phyloP scores from a whole-genome alignment of 2,113 vertebrate genomes.

The Poeciliopsis turrubarensis region DNA sequence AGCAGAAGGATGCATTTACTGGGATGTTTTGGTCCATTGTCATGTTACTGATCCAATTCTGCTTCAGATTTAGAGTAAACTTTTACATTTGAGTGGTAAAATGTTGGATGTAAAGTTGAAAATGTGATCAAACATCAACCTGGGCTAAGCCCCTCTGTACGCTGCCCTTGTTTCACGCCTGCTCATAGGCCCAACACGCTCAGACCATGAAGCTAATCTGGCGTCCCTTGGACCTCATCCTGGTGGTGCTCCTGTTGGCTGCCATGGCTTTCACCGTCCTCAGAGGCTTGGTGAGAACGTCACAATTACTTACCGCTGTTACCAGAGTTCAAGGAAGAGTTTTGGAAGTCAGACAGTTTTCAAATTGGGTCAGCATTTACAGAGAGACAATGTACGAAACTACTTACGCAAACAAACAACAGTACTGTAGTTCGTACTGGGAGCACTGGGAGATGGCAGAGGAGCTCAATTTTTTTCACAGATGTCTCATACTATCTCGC shows the following conservation, averaged over 20 bases:
- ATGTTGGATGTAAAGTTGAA: background rate
- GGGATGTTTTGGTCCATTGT: background rate
- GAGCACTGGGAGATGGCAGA: too few relatives aligned
- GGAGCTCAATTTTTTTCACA: too few relatives aligned
- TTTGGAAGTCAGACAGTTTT: background rate
- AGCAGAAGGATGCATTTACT: background rate
- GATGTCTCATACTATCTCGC: too few relatives aligned
- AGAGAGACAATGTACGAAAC: too few relatives aligned
- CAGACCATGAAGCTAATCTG: constrained; percentile 81
- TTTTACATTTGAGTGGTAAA: too few relatives aligned
- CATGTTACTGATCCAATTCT: background rate
- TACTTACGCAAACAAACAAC: too few relatives aligned
- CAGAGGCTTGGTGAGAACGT: constrained; percentile 86
- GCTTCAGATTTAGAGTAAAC: too few relatives aligned
- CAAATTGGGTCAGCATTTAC: background rate
- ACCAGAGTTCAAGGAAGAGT: constrained; percentile 1
- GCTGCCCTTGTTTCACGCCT: background rate
- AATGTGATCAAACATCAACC: background rate
- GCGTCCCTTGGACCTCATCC: constrained; percentile 81
- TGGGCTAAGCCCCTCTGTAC: background rate
- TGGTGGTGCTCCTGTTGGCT: constrained; percentile 79
- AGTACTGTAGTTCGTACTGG: too few relatives aligned
- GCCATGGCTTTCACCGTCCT: constrained; percentile 84
- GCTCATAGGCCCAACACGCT: constrained; percentile 78
- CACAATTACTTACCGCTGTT: background rate